Percentiles rank a stretch among this genome's conserved stretches.
phyloP scores from a whole-genome alignment of 2,888 invertebrate genomes.

The Eilema depressum region DNA sequence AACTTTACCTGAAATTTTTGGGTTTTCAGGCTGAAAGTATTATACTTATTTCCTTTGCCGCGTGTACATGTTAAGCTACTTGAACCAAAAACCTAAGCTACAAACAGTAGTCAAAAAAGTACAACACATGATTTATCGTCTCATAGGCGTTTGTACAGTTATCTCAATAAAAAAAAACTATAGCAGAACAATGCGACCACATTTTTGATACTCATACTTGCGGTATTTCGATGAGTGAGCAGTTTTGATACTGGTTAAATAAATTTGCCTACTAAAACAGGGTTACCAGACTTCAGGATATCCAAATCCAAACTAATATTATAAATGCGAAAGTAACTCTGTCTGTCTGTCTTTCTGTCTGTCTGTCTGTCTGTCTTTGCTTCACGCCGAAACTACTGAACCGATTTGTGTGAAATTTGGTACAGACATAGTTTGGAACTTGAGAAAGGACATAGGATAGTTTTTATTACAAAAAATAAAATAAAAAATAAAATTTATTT shows the following conservation, averaged over 20 bases:
- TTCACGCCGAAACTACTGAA: no score
- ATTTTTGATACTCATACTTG: slow-evolving; percentile 66
- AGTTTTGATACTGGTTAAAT: slow-evolving; percentile 44
- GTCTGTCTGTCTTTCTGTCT: no score
- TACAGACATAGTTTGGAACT: no score
- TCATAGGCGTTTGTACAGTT: slow-evolving; percentile 58
- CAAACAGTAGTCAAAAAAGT: slow-evolving; percentile 14
- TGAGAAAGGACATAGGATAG: no score
- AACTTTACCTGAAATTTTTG: no score
- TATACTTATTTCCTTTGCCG: neutral
- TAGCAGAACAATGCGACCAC: slow-evolving; percentile 55
- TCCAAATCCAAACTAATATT: no score
- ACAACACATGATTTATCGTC: slow-evolving; percentile 14
- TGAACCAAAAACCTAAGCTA: neutral
- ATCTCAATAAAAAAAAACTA: slow-evolving; percentile 37
- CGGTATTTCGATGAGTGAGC: slow-evolving; percentile 64
- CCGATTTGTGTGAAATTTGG: no score
- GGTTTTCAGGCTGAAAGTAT: no score
- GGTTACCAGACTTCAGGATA: neutral
- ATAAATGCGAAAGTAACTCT: no score
- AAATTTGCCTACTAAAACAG: neutral
- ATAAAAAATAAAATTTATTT: no score
- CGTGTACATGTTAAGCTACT: neutral
- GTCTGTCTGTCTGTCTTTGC: no score
- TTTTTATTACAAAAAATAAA: no score